Evolutionary conservation across 2,888 invertebrate species (phyloP).

Genomic region (Phaonia tiefii): DNA sequence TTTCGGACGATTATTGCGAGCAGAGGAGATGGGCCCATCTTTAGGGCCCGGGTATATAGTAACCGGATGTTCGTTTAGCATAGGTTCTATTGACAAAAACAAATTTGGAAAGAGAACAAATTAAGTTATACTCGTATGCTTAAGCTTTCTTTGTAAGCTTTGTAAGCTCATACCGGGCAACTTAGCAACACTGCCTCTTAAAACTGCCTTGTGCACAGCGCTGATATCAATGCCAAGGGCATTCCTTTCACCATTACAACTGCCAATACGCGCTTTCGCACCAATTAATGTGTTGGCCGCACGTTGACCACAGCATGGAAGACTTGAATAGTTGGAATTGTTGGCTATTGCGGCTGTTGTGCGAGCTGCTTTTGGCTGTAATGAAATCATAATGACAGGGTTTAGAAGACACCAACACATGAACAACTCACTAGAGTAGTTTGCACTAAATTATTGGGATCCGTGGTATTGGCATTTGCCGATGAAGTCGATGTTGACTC

Average conservation of each 20-base stretch:
- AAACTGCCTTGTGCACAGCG: conserved; percentile 80
- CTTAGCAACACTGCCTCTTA: conserved; percentile 79
- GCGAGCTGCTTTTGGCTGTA: conserved; percentile 79
- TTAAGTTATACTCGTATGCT: too few species aligned
- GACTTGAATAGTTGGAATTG: conserved; percentile 80
- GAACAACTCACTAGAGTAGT: conserved; percentile 68
- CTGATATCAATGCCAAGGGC: conserved; percentile 80
- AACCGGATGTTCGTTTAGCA: conserved; percentile 84
- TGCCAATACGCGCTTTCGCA: conserved; percentile 71
- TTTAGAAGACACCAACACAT: not conserved
- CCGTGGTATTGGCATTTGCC: conserved; percentile 59
- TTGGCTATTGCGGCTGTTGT: conserved; percentile 72
- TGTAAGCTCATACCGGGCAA: conserved; percentile 75
- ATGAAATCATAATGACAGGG: conserved; percentile 46
- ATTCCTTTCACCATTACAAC: conserved; percentile 79
- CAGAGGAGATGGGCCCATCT: conserved; percentile 73
- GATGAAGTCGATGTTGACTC: conserved; percentile 53
- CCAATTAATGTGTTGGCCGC: conserved; percentile 65
- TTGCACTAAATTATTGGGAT: conserved; percentile 68
- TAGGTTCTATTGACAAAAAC: too few species aligned
- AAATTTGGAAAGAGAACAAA: conserved; percentile 26
- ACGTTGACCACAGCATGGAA: conserved; percentile 79
- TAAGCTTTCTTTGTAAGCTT: not conserved
- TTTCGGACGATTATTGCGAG: conserved; percentile 71
- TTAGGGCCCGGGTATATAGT: conserved; percentile 84